Evolutionary conservation across 2,113 vertebrate genomes (phyloP), one percentile per base, ranked within the genome.

Genomic region (Peromyscus leucopus): DNA sequence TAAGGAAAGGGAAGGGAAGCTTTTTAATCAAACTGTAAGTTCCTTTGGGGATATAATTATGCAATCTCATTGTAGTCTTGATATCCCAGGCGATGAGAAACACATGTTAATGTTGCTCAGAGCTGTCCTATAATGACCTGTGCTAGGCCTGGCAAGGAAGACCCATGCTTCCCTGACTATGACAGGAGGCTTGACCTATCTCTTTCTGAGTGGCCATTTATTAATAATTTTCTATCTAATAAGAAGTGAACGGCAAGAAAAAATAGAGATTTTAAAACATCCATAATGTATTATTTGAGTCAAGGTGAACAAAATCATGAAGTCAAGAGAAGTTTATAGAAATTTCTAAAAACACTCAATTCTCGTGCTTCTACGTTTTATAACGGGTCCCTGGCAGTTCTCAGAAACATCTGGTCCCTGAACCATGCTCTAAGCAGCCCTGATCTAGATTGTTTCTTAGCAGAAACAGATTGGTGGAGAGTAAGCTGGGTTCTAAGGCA

Each of bases 1-100:
- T 57, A 86, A 82, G 69, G 51, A 90, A 93, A 84, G 9, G 16
- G 67, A 55, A 28, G 59, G 3, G 42, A 93, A 95, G 3, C 57
- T 91, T 90, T 88, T 82, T 93, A 69, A 94, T 88, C 19, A 93
- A 96, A 86, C 82, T 82, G 39, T 51, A 94, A 97, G 28, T 79
- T 91, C 75, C 59, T 89, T 86, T 83, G 65, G 5, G 31, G 39
- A 90, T 72, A 75, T 63, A 83, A 79, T 83, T 78, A 93, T 78
- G 31, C 31, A 93, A 86, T 16, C 69, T 97, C 31, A 71, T 39
- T 85, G 48, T 59, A 82, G 33, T 59, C 16, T 80, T 84, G 11
- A 67, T 92, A 4, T 71, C 82, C 84, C 48, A 46, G 31, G n/a
- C 7, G 2, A 76, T 39, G 72, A 93, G n/a, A 75, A 97, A 83